phyloP scores from a whole-genome alignment of 1,140 invertebrate species.

The Procambarus clarkii region DNA sequence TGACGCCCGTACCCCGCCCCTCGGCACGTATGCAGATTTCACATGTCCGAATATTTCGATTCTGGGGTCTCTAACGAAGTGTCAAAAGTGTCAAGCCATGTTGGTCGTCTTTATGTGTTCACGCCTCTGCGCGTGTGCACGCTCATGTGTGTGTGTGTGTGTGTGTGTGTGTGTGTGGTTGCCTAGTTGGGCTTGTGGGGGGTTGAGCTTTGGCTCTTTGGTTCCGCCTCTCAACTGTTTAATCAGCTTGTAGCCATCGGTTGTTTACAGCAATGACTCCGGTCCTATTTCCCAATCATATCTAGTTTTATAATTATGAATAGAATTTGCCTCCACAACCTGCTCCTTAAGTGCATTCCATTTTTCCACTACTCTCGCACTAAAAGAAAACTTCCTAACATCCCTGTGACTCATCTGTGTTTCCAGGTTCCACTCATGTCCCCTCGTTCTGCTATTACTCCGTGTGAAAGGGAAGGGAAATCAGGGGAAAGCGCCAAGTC shows the following conservation, averaged over 20 bases:
- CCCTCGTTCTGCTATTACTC: too few relatives aligned
- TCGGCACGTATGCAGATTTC: slow-evolving; percentile 42
- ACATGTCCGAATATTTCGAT: slow-evolving; percentile 53
- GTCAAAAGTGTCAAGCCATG: slow-evolving; percentile 47
- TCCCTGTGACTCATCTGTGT: too few relatives aligned
- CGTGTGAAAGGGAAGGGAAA: too few relatives aligned
- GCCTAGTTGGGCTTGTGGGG: neutral
- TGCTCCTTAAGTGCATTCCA: too few relatives aligned
- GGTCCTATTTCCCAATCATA: neutral
- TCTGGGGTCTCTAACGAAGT: slow-evolving; percentile 51
- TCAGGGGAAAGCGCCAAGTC: too few relatives aligned
- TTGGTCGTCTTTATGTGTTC: slow-evolving; percentile 28
- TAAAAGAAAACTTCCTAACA: too few relatives aligned
- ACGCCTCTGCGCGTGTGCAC: too few relatives aligned
- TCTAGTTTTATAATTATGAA: neutral
- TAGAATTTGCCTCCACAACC: too few relatives aligned
- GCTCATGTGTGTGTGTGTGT: neutral
- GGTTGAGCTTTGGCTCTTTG: too few relatives aligned
- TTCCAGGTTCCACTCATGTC: too few relatives aligned
- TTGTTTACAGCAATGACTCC: neutral
- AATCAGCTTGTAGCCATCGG: neutral
- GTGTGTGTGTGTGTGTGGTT: neutral
- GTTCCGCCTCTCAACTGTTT: too few relatives aligned
- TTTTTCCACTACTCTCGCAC: too few relatives aligned
- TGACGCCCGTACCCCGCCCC: slow-evolving; percentile 10